Evolutionary conservation across 2,797 vertebrate species (phyloP).

Genomic region (Chloroceryle amazona): DNA sequence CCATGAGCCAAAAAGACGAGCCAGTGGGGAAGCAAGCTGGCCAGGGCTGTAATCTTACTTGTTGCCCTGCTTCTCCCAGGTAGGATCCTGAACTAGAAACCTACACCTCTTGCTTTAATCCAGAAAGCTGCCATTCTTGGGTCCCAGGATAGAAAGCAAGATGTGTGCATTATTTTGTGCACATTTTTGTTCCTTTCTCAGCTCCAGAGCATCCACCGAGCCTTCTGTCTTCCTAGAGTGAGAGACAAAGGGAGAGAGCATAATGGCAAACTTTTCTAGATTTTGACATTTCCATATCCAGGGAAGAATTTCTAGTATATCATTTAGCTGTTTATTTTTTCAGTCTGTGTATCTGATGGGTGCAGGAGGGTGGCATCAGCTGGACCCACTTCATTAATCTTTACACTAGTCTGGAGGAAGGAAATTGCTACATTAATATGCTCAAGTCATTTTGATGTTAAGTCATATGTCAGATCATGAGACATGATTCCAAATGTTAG

Average conservation of each 20-base stretch:
- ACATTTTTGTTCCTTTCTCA: not conserved
- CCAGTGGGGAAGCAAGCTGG: no score
- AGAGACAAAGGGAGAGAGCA: not conserved
- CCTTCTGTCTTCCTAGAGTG: not conserved
- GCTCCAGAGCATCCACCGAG: not conserved
- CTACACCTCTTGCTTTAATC: not conserved
- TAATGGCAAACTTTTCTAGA: not conserved
- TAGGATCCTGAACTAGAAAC: no score
- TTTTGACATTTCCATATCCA: not conserved
- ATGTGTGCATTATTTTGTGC: not conserved
- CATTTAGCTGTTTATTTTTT: not conserved
- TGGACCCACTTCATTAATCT: not conserved
- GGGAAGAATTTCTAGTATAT: not conserved
- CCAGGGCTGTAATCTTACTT: no score
- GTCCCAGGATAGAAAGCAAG: not conserved
- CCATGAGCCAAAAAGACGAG: no score
- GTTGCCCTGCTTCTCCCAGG: no score
- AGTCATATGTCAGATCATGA: slow-evolving; percentile 12
- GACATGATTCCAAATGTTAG: slow-evolving; percentile 26
- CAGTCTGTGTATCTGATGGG: not conserved
- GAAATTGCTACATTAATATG: not conserved
- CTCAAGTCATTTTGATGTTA: slow-evolving; percentile 2
- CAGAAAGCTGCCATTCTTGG: not conserved
- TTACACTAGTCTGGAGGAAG: not conserved
- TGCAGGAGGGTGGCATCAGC: not conserved